Conservation (phyloP, 2,888 invertebrate species). For the Saturnia japonica region DNA sequence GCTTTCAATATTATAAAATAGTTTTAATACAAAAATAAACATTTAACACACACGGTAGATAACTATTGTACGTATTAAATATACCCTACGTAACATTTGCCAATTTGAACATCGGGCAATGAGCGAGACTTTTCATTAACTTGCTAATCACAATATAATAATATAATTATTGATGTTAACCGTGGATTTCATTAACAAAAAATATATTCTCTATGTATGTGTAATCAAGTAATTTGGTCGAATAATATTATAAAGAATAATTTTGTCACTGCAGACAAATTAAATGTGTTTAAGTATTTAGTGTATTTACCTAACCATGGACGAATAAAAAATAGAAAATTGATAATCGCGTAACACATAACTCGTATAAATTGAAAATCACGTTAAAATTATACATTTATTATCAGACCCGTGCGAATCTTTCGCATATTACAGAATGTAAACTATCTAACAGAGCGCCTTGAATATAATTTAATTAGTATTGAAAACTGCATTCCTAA, state of each 20-base stretch:
- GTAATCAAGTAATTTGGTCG: not conserved
- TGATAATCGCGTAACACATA: not conserved
- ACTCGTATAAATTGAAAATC: not conserved
- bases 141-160: not conserved
- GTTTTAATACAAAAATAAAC: not conserved
- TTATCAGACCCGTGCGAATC: too few species aligned
- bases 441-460: too few species aligned
- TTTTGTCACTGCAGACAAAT: slow-evolving; percentile 14
- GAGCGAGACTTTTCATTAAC: slow-evolving; percentile 40
- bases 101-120: slow-evolving; percentile 54
- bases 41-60: slow-evolving; percentile 35
- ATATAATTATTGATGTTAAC: not conserved
- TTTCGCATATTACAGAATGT: too few species aligned
- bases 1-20: not conserved
- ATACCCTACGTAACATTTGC: slow-evolving; percentile 45
- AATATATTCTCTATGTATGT: not conserved
- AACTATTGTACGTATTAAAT: slow-evolving; percentile 18
- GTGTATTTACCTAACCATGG: not conserved
- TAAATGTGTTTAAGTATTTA: slow-evolving; percentile 9
- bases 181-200: not conserved
- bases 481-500: too few species aligned
- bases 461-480: too few species aligned
- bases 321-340: not conserved
- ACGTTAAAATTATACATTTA: not conserved
- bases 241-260: not conserved